Percentiles rank a stretch among this genome's conserved stretches.
These are phyloP conservation scores for Drosophila elegans DNA, from an alignment of 1,140 invertebrate genomes.

Conservation along the genomic window DNA sequence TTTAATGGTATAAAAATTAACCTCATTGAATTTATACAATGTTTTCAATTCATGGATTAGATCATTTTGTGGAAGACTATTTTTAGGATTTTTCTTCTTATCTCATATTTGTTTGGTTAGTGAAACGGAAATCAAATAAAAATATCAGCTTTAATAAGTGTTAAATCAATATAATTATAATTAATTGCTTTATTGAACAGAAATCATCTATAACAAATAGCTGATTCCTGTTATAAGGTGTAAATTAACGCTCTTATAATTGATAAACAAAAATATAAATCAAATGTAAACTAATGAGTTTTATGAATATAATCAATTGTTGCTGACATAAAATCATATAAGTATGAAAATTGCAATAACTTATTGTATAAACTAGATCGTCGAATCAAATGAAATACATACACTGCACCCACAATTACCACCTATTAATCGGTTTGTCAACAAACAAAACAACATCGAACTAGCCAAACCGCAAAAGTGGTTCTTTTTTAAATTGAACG, in stretches of 20 bases:
- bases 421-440: constrained; percentile 49
- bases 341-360: too few species aligned
- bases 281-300: not conserved
- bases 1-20: not conserved
- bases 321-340: too few species aligned
- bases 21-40: not conserved
- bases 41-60: not conserved
- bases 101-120: not conserved
- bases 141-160: not conserved
- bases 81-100: not conserved
- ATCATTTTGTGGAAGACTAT: not conserved
- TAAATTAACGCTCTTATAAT: too few species aligned
- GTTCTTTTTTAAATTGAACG: constrained; percentile 60
- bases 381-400: not conserved
- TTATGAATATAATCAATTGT: not conserved
- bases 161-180: not conserved
- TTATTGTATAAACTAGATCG: not conserved
- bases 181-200: not conserved
- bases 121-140: not conserved
- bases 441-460: constrained; percentile 26
- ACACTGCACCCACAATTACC: constrained; percentile 38
- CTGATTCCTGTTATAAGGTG: not conserved
- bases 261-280: not conserved
- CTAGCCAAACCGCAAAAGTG: constrained; percentile 23
- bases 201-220: too few species aligned